These are phyloP conservation scores for Threskiornis aethiopicus DNA, from an alignment of 2,797 vertebrate genomes.

Conservation along the genomic window DNA sequence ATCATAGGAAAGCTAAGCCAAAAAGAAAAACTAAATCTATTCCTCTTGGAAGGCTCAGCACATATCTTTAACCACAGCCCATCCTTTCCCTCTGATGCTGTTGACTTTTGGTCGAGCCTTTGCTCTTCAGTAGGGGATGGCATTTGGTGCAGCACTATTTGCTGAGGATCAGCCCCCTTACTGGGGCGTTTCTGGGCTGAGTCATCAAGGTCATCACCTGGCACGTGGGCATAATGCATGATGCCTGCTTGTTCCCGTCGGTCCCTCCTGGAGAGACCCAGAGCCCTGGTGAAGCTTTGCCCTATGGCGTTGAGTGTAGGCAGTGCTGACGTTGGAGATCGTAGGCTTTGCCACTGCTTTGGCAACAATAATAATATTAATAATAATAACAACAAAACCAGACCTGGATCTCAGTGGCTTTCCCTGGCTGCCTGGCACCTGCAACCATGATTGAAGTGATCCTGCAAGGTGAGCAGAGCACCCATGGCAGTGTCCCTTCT, in stretches of 20 bases:
- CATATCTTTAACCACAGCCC: slow-evolving; percentile 25
- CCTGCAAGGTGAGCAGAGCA: background rate
- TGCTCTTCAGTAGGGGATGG: background rate
- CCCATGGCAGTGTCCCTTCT: background rate
- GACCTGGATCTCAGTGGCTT: background rate
- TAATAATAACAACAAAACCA: background rate
- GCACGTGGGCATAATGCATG: background rate
- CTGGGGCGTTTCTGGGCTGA: background rate
- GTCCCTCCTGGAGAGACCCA: background rate
- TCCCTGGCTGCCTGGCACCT: background rate
- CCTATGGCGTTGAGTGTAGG: fast-evolving
- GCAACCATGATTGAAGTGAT: background rate
- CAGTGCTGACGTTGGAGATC: background rate
- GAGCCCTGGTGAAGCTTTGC: background rate
- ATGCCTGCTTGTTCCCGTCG: background rate
- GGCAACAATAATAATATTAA: background rate
- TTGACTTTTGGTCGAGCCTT: background rate
- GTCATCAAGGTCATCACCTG: background rate
- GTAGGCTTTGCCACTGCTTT: background rate
- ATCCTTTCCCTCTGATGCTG: background rate
- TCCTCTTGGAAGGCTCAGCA: slow-evolving; percentile 16
- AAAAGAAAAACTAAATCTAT: slow-evolving; percentile 5
- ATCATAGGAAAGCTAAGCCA: background rate
- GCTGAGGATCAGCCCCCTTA: background rate
- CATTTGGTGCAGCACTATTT: background rate